Base-by-base conservation (phyloP, 2,797 vertebrate genomes). In the Apogon talboti region DNA sequence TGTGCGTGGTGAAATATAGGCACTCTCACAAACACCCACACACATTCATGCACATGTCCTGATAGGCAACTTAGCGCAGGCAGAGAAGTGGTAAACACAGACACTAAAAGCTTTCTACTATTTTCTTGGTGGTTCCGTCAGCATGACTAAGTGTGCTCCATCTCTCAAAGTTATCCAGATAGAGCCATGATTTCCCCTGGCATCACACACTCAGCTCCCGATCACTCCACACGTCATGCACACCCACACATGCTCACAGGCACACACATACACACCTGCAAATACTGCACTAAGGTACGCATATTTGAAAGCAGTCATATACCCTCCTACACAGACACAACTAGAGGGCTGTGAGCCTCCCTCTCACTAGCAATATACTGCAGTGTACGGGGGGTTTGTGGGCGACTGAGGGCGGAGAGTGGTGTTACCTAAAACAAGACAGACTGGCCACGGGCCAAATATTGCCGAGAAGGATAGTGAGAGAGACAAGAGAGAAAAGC, bases 61-160 rank as follows among this genome's bases (percentile, higher is more conserved):
- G 61, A 51, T 46, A 44, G n/a, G 44, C 61, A 43, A 18, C 10
- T 58, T 41, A 19, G 40, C 3, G 37, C 53, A 68, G 62, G 50
- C 59, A 47, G 64, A 55, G 56, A 33, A 58, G 47, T 5, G 35
- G 51, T 15, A 6, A 56, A 40, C 44, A 60, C 45, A 76, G 58
- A 66, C 67, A 48, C 78, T 85, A 82, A 90, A 89, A 88, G 84
- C 80, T 72, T 86, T 82, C 61, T 58, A 49, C 76, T 74, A 24
- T 68, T 83, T 67, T 57, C 56, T 77, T 66, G 66, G 46, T 45
- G 44, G 66, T 66, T 78, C 73, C 43, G 50, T 83, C 82, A 78
- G 76, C 79, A 49, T 85, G 82, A 77, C 83, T 75, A 74, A 84
- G 81, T 86, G 82, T 42, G 66, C 65, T 72, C 76, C 58, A 71